These are phyloP conservation scores for Tetramorium parvispinum DNA, from an alignment of 1,140 invertebrate genomes.

Conservation along the genomic window DNA sequence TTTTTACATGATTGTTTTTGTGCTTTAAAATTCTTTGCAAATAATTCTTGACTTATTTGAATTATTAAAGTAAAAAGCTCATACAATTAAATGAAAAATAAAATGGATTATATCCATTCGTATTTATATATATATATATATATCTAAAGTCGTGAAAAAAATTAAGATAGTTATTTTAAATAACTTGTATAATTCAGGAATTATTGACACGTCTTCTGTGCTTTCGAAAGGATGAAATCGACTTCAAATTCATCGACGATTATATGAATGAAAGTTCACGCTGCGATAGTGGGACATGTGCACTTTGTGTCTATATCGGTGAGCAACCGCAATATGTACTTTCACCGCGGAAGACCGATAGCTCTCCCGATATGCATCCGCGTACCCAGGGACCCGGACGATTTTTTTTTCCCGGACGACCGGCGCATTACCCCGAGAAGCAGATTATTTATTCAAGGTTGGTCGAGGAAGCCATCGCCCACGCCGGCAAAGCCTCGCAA, in stretches of 20 bases:
- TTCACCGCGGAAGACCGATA: slow-evolving; percentile 41
- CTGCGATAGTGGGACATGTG: background rate
- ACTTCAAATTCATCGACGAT: background rate
- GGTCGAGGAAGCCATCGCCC: slow-evolving; percentile 69
- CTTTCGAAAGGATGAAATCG: background rate
- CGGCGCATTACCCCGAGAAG: slow-evolving; percentile 33
- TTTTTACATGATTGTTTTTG: background rate
- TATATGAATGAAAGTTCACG: background rate
- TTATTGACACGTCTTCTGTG: too few species aligned
- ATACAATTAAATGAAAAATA: background rate
- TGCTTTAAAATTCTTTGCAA: background rate
- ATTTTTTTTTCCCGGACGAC: slow-evolving; percentile 17
- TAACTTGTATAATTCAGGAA: background rate
- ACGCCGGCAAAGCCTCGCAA: slow-evolving; percentile 66
- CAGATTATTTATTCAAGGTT: slow-evolving; percentile 72
- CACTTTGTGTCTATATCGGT: background rate
- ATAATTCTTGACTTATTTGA: background rate
- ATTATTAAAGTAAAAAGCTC: background rate
- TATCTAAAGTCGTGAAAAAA: background rate
- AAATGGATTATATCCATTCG: background rate
- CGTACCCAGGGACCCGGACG: background rate
- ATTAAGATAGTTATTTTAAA: background rate
- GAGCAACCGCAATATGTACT: background rate
- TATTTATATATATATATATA: too few species aligned
- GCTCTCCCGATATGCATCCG: background rate